Conservation (phyloP, 2,797 vertebrate species). For the Limnodromus scolopaceus region DNA sequence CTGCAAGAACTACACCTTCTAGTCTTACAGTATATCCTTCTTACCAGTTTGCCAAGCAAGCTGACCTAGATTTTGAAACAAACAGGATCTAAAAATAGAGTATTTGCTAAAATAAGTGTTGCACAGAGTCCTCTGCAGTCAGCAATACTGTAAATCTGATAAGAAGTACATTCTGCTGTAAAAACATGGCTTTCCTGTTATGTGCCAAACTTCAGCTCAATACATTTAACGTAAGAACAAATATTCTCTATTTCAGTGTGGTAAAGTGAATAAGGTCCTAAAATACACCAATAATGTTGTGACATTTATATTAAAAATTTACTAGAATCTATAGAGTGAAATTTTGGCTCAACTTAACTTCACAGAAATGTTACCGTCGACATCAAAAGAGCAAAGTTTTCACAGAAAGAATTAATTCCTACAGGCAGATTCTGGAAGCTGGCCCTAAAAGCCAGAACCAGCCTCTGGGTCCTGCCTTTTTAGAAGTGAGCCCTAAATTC, state of each 20-base stretch:
- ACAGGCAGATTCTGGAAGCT: not conserved
- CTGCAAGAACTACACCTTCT: not conserved
- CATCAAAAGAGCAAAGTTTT: not conserved
- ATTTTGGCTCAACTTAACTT: not conserved
- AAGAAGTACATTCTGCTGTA: not conserved
- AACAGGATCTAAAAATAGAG: conserved; percentile 52
- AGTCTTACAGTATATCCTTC: not conserved
- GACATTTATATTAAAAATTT: not conserved
- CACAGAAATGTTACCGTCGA: not conserved
- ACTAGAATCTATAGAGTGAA: not conserved
- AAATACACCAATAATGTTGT: not conserved
- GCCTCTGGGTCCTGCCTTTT: not conserved
- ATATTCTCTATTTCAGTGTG: not conserved
- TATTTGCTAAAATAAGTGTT: conserved; percentile 39
- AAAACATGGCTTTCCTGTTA: not conserved
- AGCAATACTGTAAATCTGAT: not conserved
- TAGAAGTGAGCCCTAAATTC: not conserved
- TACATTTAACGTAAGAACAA: not conserved
- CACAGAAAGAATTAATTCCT: not conserved
- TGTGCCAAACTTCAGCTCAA: not conserved
- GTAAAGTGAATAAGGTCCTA: not conserved
- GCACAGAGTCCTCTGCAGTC: conserved; percentile 12
- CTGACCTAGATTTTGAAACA: conserved; percentile 68
- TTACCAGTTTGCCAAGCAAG: not conserved
- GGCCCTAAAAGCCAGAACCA: not conserved